Base-by-base conservation (phyloP, 2,888 invertebrate species). In the Toxonevra muliebris region DNA sequence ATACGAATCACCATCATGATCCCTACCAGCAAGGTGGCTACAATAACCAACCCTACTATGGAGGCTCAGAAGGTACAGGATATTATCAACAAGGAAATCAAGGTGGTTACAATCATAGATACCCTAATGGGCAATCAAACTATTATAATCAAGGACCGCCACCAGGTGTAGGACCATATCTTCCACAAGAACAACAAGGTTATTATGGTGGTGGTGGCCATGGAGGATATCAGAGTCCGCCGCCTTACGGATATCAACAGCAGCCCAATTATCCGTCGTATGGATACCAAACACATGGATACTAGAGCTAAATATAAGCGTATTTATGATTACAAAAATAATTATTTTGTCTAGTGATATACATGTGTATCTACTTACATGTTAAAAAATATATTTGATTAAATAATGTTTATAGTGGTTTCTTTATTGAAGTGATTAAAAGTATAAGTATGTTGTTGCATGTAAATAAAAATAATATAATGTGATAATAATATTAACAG, bases 31-130 rank as follows among this genome's bases (percentile, higher is more conserved):
- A 65, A 13, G 52, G 48, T 12, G 60, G 68, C 20, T 54, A 65
- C 48, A 43, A 64, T 59, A 52, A 66, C 17, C 61, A 79, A 42
- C 50, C 45, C 2, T 61, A 72, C 63, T 45, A 69, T 50, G 67
- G 69, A n/a, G 19, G 61, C 9, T 53, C 30, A 1, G 13, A 20
- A 11, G 58, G 9, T 1, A 65, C 41, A 13, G 62, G 54, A 42
- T 61, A 62, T 4, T 69, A 75, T 30, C 52, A 55, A 15, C 41
- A 41, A 41, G 58, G 62, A n/a, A 65, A 58, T 0, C 69, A 65
- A 42, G 40, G 43, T 11, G 42, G 50, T 41, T 53, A 53, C 30
- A 57, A 61, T 48, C 61, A 65, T 7, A 7, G 30, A 30, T 30
- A 30, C 30, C 30, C 30, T 4, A 30, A 30, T 30, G 30, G 7